Evolutionary conservation across 2,113 vertebrate genomes (phyloP), one percentile per base, ranked within the genome.

Genomic region (Gopherus flavomarginatus): DNA sequence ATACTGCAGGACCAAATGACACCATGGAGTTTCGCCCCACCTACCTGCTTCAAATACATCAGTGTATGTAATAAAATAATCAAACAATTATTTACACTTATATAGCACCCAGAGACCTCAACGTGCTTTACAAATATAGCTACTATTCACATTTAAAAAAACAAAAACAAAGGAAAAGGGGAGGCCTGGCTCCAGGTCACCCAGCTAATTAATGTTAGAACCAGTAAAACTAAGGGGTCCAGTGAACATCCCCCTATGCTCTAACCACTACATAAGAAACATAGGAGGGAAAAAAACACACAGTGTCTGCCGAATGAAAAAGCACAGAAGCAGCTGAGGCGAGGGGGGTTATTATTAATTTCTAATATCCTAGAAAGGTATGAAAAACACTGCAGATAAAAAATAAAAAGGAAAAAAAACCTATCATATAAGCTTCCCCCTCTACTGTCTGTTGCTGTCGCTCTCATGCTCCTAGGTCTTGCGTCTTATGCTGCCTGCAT

Each of bases 331-430:
- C 95, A 94, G 90, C 82, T 38, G 50, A 0, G 4, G 47, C 47
- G 10, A 47, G 85, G 35, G 19, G 65, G 14, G 16, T 12, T 13
- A 62, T 12, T 13, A 62, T 85, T 85, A 53, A 89, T 93, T 94
- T 94, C 94, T 90, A 94, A 97, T 84, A 95, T 91, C 96, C 88
- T 83, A 96, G 92, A 95, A 97, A 94, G 75, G 0, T 54, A 90
- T 54, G 93, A 89, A 96, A 96, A 75, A 19, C n/a, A 21, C 65
- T 38, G 65, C 65, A 38, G 50, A 94, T 1, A 4, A 42, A 82
- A 82, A 94, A 87, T 93, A 93, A 44, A 49, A 81, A 22, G 81
- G 89, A 84, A 87, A 35, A 94, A 86, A 75, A 81, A 7, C 35
- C 49, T 69, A n/a, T 88, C 83, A 5, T 78, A 91, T 29, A 82